Conservation (phyloP, 2,888 invertebrate species). For the Cerastis rubricosa region DNA sequence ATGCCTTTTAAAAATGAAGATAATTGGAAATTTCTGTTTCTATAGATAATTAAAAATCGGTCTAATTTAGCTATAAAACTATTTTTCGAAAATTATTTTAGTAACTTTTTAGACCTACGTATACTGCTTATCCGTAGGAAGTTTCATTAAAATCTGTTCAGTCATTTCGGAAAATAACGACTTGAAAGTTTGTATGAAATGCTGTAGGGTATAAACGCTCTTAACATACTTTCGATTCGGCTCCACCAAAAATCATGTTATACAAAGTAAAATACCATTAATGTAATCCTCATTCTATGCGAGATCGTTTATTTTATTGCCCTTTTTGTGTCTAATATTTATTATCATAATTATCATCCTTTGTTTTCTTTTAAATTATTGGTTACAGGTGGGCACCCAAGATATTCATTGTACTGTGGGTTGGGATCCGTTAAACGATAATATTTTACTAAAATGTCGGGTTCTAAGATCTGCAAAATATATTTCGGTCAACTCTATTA, state of each 20-base stretch:
- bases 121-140: too few relatives aligned
- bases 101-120: too few relatives aligned
- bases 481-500: neutral
- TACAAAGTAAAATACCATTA: neutral
- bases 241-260: neutral
- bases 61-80: too few relatives aligned
- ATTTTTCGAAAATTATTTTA: too few relatives aligned
- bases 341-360: conserved; percentile 14
- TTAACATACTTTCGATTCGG: neutral
- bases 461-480: neutral
- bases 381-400: conserved; percentile 8
- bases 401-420: neutral
- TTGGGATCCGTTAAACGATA: neutral
- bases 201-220: too few relatives aligned
- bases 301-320: conserved; percentile 6
- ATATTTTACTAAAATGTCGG: neutral
- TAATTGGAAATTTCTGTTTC: too few relatives aligned
- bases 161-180: too few relatives aligned
- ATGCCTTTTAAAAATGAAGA: too few relatives aligned
- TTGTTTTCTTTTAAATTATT: conserved; percentile 22
- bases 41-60: too few relatives aligned
- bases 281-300: conserved; percentile 2
- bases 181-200: too few relatives aligned
- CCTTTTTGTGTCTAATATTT: conserved; percentile 16
- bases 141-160: too few relatives aligned